Evolutionary conservation across 53 echinoderm and acorn worm species (phyloP), one percentile per base, ranked within the genome.

Genomic region (Temnopleurus reevesii): DNA sequence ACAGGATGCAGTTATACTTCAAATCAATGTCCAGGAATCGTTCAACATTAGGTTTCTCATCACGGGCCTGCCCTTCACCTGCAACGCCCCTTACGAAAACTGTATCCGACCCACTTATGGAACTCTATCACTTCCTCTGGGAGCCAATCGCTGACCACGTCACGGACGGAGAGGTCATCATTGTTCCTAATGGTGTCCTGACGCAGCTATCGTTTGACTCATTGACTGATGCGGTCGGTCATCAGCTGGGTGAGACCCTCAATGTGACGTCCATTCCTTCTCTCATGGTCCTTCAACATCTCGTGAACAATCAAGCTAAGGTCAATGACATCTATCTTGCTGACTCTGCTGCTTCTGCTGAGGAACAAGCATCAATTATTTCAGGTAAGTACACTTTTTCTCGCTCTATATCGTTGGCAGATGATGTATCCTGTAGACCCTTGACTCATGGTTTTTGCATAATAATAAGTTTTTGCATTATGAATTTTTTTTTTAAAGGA

Each of bases 161-260:
- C 9, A 60, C 61, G 1, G 90, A 60, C 28, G 82, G 77, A 12
- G 89, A 93, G 46, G 90, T 95, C 36, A 79, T 92, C 41, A 76
- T 96, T n/a, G 90, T 96, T 6, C 61, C 92, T 15, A 91, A 92
- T 84, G 87, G 63, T 18, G 66, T 84, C 0, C 46, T 96, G 43
- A 53, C 60, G 15, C 94, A 94, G 41, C 81, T 96, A n/a, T 92
- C 96, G 17, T 92, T 96, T 77, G 96, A 92, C 55, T 83, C 92
- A 18, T 76, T 96, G 45, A 91, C 91, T 27, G 92, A 96, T 77
- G 47, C 25, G 0, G 83, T 82, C 44, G 91, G 90, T 29, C 35
- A n/a, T 24, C 44, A 45, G 10, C 55, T 94, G 4, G 89, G 96
- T 53, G 91, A 94, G 76, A 91, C 46, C 41, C 76, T 82, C 23